Percentiles rank a stretch among this genome's conserved stretches.
Conservation (phyloP, 1,140 invertebrate species). For the Elymnias hypermnestra region DNA sequence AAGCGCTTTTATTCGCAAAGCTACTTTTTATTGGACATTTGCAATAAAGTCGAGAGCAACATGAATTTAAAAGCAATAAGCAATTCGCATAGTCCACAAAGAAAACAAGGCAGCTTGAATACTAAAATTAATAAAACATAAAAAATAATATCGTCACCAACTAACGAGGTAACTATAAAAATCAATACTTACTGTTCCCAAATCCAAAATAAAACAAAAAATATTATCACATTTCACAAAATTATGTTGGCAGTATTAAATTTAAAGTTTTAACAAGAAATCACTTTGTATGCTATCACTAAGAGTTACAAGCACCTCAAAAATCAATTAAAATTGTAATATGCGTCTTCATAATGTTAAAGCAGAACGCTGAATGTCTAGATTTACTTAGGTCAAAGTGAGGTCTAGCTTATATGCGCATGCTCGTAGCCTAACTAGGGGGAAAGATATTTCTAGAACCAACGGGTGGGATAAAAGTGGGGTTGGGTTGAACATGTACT, state of each 20-base stretch:
- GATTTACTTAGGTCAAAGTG: neutral
- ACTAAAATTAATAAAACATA: no score
- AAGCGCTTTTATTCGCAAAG: no score
- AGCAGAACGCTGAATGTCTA: conserved; percentile 7
- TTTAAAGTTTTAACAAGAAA: neutral
- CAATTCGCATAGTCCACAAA: no score
- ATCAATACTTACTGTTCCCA: neutral
- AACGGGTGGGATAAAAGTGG: neutral
- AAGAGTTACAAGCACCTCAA: no score
- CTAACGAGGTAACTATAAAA: no score
- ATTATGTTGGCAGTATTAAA: neutral
- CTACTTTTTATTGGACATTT: no score
- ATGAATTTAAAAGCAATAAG: no score
- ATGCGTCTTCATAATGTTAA: conserved; percentile 8
- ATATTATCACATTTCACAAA: neutral
- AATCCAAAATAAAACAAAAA: neutral
- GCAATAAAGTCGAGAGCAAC: no score
- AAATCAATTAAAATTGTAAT: neutral
- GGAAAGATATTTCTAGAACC: no score
- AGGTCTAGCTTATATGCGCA: conserved; percentile 7
- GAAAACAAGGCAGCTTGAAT: no score
- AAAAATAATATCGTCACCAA: no score
- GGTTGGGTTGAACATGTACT: neutral
- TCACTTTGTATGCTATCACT: no score
- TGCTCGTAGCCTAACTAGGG: neutral